Percentiles rank a stretch among this genome's conserved stretches.
These are phyloP conservation scores for Sphinx pinastri DNA, from an alignment of 2,888 invertebrate species.

Conservation along the genomic window DNA sequence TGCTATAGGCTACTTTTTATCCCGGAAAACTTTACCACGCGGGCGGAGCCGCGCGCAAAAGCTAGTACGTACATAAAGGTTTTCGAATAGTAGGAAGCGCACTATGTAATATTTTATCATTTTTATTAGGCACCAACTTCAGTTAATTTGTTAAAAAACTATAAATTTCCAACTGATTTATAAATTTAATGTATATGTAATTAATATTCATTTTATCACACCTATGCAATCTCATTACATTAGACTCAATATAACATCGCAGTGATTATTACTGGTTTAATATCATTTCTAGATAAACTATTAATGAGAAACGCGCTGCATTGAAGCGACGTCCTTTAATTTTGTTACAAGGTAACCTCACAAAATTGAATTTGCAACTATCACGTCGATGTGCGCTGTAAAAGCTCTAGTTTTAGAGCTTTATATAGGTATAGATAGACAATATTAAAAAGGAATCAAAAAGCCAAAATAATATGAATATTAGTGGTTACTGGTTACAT, in stretches of 20 bases:
- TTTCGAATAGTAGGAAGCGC: too few species aligned
- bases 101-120: too few species aligned
- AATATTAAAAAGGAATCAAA: too few species aligned
- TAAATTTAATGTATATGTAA: neutral
- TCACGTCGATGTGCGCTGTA: neutral
- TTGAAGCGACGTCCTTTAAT: neutral
- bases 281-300: constrained; percentile 1
- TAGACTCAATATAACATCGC: constrained; percentile 5
- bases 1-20: too few species aligned
- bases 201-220: neutral
- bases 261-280: constrained; percentile 34
- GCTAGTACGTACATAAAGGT: too few species aligned
- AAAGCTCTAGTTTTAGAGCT: neutral
- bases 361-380: constrained; percentile 1
- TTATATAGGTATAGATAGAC: neutral
- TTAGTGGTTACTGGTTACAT: too few species aligned
- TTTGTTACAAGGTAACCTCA: neutral
- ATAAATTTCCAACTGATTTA: neutral
- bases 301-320: neutral
- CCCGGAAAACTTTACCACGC: too few species aligned
- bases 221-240: neutral
- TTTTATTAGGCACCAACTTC: too few species aligned
- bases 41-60: too few species aligned
- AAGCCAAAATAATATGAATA: too few species aligned
- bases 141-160: too few species aligned